These are phyloP conservation scores for Odontocolon sp. DNA, from an alignment of 2,888 invertebrate genomes.

Conservation along the genomic window DNA sequence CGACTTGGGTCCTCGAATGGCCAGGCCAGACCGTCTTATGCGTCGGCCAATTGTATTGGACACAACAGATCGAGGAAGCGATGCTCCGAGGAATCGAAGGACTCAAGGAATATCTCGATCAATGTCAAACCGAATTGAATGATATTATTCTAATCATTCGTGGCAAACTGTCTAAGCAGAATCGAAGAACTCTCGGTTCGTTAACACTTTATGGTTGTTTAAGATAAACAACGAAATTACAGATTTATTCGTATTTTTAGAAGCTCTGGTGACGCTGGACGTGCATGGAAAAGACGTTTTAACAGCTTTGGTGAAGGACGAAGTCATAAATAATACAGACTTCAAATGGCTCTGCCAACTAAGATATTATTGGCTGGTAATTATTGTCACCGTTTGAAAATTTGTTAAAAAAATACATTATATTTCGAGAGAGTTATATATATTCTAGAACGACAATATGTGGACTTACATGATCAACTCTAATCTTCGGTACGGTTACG, in stretches of 20 bases:
- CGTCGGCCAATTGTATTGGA: slow-evolving; percentile 94
- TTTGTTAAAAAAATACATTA: slow-evolving; percentile 9
- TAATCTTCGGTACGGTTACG: slow-evolving; percentile 93
- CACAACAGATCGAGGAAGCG: slow-evolving; percentile 91
- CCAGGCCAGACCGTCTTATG: slow-evolving; percentile 95
- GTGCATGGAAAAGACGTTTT: slow-evolving; percentile 96
- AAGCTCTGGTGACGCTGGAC: slow-evolving; percentile 94
- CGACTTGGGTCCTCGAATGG: slow-evolving; percentile 94
- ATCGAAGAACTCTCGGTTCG: slow-evolving; percentile 91
- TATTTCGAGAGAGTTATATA: no score
- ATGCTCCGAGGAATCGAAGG: slow-evolving; percentile 84
- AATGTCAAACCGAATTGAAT: slow-evolving; percentile 90
- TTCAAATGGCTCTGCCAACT: slow-evolving; percentile 96
- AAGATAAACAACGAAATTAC: neutral
- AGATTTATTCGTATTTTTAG: slow-evolving; percentile 77
- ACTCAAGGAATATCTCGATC: slow-evolving; percentile 86
- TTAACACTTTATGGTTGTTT: slow-evolving; percentile 18
- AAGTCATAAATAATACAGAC: slow-evolving; percentile 88
- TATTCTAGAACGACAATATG: slow-evolving; percentile 83
- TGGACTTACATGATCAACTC: slow-evolving; percentile 95
- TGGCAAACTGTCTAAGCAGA: slow-evolving; percentile 92
- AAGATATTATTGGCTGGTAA: slow-evolving; percentile 92
- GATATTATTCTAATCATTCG: slow-evolving; percentile 93
- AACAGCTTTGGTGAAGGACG: slow-evolving; percentile 85
- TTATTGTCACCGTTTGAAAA: neutral